Conservation (phyloP, 2,888 invertebrate genomes). For the Pristionchus mayeri region DNA sequence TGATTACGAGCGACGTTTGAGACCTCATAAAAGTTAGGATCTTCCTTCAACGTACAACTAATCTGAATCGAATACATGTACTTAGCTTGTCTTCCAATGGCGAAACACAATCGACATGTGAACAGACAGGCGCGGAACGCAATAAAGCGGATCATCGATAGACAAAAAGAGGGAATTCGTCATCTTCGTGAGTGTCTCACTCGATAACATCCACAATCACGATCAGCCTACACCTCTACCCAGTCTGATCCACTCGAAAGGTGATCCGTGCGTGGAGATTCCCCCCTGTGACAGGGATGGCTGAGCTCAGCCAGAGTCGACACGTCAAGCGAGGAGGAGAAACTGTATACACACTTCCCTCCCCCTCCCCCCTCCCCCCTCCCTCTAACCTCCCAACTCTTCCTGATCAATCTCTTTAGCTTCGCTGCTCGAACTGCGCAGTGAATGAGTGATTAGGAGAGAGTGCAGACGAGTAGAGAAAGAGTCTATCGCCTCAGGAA, state of each 20-base stretch:
- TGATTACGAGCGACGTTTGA: too few species aligned
- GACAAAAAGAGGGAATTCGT: slow-evolving; percentile 7
- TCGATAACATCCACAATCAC: not conserved
- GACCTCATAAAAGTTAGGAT: too few species aligned
- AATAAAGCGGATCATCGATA: not conserved
- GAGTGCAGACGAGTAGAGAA: not conserved
- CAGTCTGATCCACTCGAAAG: not conserved
- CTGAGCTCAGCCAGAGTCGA: not conserved
- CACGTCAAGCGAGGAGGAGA: slow-evolving; percentile 3
- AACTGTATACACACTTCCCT: slow-evolving; percentile 23
- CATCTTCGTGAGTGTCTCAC: not conserved
- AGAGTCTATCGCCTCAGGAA: slow-evolving; percentile 6
- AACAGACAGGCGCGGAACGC: slow-evolving; percentile 10
- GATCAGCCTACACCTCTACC: not conserved
- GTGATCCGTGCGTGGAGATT: not conserved
- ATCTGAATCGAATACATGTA: not conserved
- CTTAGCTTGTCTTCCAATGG: not conserved
- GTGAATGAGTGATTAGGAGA: not conserved
- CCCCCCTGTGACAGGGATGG: too few species aligned
- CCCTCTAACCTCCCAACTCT: not conserved
- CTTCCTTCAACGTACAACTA: too few species aligned
- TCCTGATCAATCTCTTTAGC: slow-evolving; percentile 19
- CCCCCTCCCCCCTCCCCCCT: not conserved
- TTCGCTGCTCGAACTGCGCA: not conserved
- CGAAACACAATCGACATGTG: slow-evolving; percentile 29